Evolutionary conservation across 2,888 invertebrate genomes (phyloP), one percentile per base, ranked within the genome.

Genomic region (Orchesella flavescens): DNA sequence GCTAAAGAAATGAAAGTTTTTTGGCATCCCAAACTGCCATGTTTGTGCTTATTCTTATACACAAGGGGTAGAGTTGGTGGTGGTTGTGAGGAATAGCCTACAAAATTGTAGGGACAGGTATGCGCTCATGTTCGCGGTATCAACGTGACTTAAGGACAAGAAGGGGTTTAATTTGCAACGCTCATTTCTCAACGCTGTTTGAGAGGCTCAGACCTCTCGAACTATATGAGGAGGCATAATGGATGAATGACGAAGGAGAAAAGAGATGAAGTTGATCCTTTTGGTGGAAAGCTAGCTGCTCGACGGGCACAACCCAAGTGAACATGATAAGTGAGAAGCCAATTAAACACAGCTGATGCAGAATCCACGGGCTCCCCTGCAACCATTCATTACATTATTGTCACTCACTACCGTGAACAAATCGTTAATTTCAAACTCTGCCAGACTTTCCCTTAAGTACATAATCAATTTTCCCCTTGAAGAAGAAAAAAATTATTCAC

Each of bases 341-440:
- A 84, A 80, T 84, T 84, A 84, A 84, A 79, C 65, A 79, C 84
- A 84, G 74, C 79, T 79, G 79, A 84, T 84, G 75, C 75, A 74
- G 79, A 78, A 65, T 69, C 65, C 74, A 61, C 61, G 71, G 63
- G 63, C 59, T 79, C 74, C 59, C 61, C 79, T 68, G 68, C 53
- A 74, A 79, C 71, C 65, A 79, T 69, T 84, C 84, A 84, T 84
- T 84, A 84, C 79, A 84, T 84, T 84, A 84, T 84, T 84, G 84
- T 80, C 84, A 84, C 84, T 84, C 80, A 75, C 76, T 59, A 69
- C 59, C 65, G 80, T 72, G 80, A 79, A 76, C 76, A 76, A 84
- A 84, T 84, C 80, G 76, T 84, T 80, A 84, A 84, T 84, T 80
- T 76, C 84, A 71, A 71, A 80, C 71, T 80, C 71, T 71, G 63